These are phyloP conservation scores for Palythoa grandiflora DNA, from an alignment of 92 coral and sea anemone genomes.

Conservation along the genomic window DNA sequence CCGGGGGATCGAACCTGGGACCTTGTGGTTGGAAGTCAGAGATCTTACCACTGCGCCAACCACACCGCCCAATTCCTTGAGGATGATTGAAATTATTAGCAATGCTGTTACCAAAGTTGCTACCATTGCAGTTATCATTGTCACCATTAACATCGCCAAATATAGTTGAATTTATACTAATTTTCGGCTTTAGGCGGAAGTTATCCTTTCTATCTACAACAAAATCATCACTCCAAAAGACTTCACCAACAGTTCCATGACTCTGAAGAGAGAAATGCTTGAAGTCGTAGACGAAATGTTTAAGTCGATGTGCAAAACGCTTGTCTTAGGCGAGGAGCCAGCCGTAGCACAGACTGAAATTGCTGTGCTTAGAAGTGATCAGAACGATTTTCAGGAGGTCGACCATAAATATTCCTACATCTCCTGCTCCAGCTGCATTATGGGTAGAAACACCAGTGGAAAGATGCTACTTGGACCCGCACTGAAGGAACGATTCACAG, in stretches of 20 bases:
- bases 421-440: slow-evolving; percentile 69
- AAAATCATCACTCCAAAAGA: background rate
- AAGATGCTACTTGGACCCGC: slow-evolving; percentile 73
- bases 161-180: too few relatives aligned
- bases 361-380: slow-evolving; percentile 69
- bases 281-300: slow-evolving; percentile 63
- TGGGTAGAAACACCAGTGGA: slow-evolving; percentile 56
- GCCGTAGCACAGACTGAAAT: slow-evolving; percentile 67
- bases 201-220: too few relatives aligned
- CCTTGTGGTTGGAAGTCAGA: too few relatives aligned
- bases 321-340: slow-evolving; percentile 70
- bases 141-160: too few relatives aligned
- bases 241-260: slow-evolving; percentile 65
- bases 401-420: slow-evolving; percentile 60
- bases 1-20: too few relatives aligned
- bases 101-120: too few relatives aligned
- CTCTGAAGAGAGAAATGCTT: slow-evolving; percentile 63
- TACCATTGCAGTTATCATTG: too few relatives aligned
- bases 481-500: slow-evolving; percentile 68
- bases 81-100: too few relatives aligned
- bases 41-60: too few relatives aligned
- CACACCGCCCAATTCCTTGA: too few relatives aligned
- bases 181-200: too few relatives aligned
- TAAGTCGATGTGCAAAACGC: slow-evolving; percentile 82
- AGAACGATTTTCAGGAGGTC: slow-evolving; percentile 63